These are phyloP conservation scores for Diaperis boleti DNA, from an alignment of 2,888 invertebrate species.

Conservation along the genomic window DNA sequence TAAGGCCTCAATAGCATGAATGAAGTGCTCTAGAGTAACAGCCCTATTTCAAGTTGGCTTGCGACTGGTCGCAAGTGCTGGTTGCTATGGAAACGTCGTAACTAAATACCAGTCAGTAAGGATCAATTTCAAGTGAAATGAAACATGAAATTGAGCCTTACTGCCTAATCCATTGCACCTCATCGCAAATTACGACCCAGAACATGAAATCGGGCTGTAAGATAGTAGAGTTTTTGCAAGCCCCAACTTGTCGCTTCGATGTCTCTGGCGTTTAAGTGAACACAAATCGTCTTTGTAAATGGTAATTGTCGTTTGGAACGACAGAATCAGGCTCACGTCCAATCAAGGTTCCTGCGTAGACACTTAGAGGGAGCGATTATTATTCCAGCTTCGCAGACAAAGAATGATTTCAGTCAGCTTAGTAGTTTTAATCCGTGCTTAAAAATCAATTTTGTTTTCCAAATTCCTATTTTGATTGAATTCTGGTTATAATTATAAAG, in stretches of 20 bases:
- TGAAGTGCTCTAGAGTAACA: slow-evolving; percentile 37
- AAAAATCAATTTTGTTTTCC: slow-evolving; percentile 34
- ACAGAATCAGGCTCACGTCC: slow-evolving; percentile 55
- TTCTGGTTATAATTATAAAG: slow-evolving; percentile 25
- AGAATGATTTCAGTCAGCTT: slow-evolving; percentile 19
- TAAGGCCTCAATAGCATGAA: slow-evolving; percentile 24
- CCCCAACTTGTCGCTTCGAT: slow-evolving; percentile 52
- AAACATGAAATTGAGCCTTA: too few relatives aligned
- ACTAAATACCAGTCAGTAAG: too few relatives aligned
- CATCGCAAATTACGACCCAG: too few relatives aligned
- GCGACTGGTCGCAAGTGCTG: too few relatives aligned
- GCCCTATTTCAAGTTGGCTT: too few relatives aligned
- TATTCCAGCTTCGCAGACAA: slow-evolving; percentile 22
- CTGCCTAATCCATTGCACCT: too few relatives aligned
- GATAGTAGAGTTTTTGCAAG: slow-evolving; percentile 43
- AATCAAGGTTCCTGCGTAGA: slow-evolving; percentile 46
- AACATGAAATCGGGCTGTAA: slow-evolving; percentile 28
- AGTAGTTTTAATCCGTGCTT: slow-evolving; percentile 29
- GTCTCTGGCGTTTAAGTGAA: slow-evolving; percentile 57
- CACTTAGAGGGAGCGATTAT: slow-evolving; percentile 22
- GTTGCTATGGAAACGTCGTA: too few relatives aligned
- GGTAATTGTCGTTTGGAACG: slow-evolving; percentile 59
- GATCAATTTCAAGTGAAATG: too few relatives aligned
- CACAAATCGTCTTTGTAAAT: slow-evolving; percentile 61
- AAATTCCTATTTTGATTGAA: slow-evolving; percentile 33